Conservation (phyloP, 2,113 vertebrate species). For the Ammospiza caudacuta region DNA sequence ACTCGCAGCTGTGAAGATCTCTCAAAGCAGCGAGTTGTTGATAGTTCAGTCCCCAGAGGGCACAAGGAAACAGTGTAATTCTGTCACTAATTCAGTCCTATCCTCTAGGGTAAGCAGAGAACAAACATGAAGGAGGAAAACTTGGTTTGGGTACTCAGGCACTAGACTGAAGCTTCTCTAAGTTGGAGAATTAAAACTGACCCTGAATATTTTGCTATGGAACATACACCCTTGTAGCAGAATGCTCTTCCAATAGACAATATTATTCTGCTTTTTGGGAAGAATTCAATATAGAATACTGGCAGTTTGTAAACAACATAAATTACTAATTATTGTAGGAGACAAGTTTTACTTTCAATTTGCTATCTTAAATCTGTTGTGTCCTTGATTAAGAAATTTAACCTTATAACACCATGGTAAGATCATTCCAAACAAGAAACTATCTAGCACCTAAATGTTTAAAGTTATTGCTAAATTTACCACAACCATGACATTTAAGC, state of each 20-base stretch:
- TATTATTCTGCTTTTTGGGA: neutral
- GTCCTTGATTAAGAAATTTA: neutral
- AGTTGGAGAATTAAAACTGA: neutral
- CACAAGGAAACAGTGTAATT: neutral
- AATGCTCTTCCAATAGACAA: neutral
- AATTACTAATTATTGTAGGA: neutral
- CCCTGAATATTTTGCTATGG: neutral
- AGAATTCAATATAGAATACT: neutral
- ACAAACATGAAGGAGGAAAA: neutral
- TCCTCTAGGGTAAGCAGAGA: neutral
- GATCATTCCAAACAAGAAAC: neutral
- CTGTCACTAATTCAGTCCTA: conserved; percentile 18
- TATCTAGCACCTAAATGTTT: neutral
- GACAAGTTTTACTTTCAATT: neutral
- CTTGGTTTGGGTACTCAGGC: neutral
- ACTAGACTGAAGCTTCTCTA: neutral
- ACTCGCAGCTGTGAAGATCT: conserved; percentile 46
- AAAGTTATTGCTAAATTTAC: neutral
- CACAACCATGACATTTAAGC: neutral
- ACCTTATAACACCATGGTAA: neutral
- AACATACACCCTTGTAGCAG: neutral
- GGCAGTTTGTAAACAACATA: neutral
- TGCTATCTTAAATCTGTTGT: neutral
- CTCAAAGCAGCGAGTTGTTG: neutral
- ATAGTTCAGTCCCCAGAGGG: conserved; percentile 8